Evolutionary conservation across 2,888 invertebrate species (phyloP).

Genomic region (Lydus trimaculatus): DNA sequence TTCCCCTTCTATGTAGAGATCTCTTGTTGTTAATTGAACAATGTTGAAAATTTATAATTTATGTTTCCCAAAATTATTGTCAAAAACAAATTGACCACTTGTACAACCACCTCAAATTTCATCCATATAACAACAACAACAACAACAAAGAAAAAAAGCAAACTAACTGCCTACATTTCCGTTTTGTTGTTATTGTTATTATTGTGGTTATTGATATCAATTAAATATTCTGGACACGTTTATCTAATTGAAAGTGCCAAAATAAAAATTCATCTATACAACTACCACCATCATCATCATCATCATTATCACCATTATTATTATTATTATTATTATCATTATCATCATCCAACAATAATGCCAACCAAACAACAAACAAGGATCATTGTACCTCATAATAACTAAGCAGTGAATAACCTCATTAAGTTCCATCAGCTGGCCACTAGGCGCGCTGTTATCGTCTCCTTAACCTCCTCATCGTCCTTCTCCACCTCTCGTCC

Average conservation of each 20-base stretch:
- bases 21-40: background rate
- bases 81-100: background rate
- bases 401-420: constrained; percentile 31
- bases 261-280: constrained; percentile 30
- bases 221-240: constrained; percentile 31
- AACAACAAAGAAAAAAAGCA: background rate
- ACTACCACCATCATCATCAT: constrained; percentile 14
- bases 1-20: too few species aligned
- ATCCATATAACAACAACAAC: too few species aligned
- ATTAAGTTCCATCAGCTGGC: constrained; percentile 28
- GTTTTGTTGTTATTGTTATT: background rate
- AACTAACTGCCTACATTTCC: background rate
- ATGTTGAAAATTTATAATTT: background rate
- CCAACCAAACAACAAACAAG: constrained; percentile 22
- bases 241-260: constrained; percentile 25
- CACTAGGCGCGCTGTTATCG: constrained; percentile 30
- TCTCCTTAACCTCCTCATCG: background rate
- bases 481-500: constrained; percentile 12
- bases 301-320: background rate
- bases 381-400: constrained; percentile 29
- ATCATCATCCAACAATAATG: constrained; percentile 1
- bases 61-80: background rate
- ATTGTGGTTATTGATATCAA: constrained; percentile 16
- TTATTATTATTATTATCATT: background rate
- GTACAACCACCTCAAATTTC: background rate